Conservation (phyloP, 2,113 vertebrate species). For the Trochalopteron elliotii region DNA sequence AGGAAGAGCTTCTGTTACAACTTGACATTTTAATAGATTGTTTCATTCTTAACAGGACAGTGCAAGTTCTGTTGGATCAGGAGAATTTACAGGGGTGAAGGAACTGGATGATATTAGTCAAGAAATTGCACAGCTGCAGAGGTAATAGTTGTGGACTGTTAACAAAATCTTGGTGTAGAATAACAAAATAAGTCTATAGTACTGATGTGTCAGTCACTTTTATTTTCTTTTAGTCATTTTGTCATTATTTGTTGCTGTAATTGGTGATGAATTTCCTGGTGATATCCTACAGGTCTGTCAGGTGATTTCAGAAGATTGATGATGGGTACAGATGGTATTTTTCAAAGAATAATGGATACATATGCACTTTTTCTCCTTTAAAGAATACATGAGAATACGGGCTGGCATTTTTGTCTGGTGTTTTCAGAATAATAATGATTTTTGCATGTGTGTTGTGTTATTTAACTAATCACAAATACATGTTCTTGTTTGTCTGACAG, state of each 20-base stretch:
- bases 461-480: background rate
- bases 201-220: background rate
- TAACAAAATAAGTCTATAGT: background rate
- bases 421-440: background rate
- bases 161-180: background rate
- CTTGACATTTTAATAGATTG: background rate
- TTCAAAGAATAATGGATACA: background rate
- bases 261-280: background rate
- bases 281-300: background rate
- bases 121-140: constrained; percentile 93
- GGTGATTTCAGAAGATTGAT: background rate
- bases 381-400: background rate
- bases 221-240: background rate
- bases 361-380: background rate
- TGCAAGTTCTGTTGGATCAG: constrained; percentile 88
- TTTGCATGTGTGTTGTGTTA: background rate
- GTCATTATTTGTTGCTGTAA: background rate
- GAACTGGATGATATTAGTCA: constrained; percentile 96
- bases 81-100: constrained; percentile 94
- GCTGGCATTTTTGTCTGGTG: background rate
- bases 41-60: constrained; percentile 82
- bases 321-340: background rate
- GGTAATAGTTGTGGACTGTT: constrained; percentile 67
- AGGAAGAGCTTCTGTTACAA: background rate
- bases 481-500: constrained; percentile 61